Percentiles rank a stretch among this genome's conserved stretches.
phyloP scores from a whole-genome alignment of 2,888 invertebrate species.

The Phania funesta region DNA sequence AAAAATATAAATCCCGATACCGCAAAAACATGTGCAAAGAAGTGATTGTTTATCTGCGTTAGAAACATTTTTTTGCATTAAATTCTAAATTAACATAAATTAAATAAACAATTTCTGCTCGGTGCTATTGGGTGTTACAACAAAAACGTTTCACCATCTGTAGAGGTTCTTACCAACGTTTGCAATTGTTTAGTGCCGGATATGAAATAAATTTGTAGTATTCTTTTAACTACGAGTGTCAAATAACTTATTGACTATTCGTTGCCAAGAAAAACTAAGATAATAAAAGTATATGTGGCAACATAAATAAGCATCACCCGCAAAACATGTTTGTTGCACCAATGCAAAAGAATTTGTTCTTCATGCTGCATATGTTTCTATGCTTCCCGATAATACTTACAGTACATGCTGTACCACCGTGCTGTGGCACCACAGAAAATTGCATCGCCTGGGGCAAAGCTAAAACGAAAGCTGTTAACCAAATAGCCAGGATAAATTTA shows the following conservation, averaged over 20 bases:
- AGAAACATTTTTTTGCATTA: not conserved
- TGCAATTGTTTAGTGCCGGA: no score
- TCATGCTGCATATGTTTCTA: not conserved
- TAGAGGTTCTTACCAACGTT: no score
- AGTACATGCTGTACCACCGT: slow-evolving; percentile 77
- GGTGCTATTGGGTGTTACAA: not conserved
- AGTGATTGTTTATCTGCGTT: slow-evolving; percentile 78
- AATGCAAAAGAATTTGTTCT: not conserved
- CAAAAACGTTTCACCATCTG: no score
- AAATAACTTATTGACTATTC: no score
- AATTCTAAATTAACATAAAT: not conserved
- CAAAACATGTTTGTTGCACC: not conserved
- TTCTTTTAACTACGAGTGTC: no score
- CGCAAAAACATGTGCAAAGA: slow-evolving; percentile 86
- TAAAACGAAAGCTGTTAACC: slow-evolving; percentile 88
- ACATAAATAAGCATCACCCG: not conserved
- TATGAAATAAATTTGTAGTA: no score
- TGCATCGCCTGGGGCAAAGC: slow-evolving; percentile 87
- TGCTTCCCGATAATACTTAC: slow-evolving; percentile 72
- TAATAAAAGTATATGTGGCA: no score
- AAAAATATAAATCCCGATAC: slow-evolving; percentile 92
- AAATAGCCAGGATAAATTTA: slow-evolving; percentile 89
- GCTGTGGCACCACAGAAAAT: slow-evolving; percentile 77
- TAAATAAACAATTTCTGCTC: not conserved
- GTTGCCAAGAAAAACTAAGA: no score